Conservation (phyloP, 2,797 vertebrate genomes). For the Hippocampus kuda region DNA sequence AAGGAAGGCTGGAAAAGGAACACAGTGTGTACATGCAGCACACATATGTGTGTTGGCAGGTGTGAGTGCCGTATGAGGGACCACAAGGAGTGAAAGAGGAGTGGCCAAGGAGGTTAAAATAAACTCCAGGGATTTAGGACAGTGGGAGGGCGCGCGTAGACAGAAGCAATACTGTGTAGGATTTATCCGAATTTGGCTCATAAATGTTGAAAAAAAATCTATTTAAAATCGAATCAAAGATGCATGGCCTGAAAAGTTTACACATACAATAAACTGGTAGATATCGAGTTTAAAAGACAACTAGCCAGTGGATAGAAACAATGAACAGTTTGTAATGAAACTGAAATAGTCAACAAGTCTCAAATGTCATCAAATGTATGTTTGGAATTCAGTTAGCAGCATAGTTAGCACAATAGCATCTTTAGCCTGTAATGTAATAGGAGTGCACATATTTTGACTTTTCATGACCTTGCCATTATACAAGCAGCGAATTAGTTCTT, state of each 20-base stretch:
- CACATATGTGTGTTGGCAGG: slow-evolving; percentile 24
- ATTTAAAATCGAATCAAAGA: background rate
- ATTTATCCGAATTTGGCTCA: background rate
- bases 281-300: background rate
- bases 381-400: background rate
- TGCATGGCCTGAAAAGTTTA: background rate
- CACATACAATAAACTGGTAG: background rate
- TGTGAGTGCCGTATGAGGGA: slow-evolving; percentile 14
- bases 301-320: background rate
- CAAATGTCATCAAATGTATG: slow-evolving; percentile 5
- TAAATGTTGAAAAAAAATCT: background rate
- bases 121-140: slow-evolving; percentile 21
- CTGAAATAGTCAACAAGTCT: background rate
- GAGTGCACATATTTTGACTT: background rate
- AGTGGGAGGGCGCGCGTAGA: background rate
- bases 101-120: slow-evolving; percentile 25
- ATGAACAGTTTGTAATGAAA: background rate
- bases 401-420: slow-evolving; percentile 5
- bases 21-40: slow-evolving; percentile 6
- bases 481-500: background rate
- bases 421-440: background rate
- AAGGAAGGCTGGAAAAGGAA: slow-evolving; percentile 14
- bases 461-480: background rate
- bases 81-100: slow-evolving; percentile 19
- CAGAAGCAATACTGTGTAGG: background rate